Conservation (phyloP, 2,888 invertebrate species). For the Clistopyga incitator region DNA sequence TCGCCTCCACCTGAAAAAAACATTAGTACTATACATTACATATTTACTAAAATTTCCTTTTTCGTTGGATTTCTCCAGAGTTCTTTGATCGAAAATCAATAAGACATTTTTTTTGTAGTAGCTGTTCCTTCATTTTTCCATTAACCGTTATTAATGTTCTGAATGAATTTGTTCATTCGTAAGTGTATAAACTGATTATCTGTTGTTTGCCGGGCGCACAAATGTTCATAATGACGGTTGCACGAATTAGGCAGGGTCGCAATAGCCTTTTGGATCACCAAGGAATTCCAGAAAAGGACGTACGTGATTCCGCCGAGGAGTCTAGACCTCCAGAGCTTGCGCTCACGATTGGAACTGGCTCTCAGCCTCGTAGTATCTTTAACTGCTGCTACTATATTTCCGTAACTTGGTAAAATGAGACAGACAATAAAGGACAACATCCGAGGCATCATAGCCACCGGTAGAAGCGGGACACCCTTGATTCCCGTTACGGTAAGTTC, state of each 20-base stretch:
- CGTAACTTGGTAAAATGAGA: constrained; percentile 19
- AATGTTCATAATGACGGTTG: constrained; percentile 10
- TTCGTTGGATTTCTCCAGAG: too few relatives aligned
- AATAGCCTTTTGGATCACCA: constrained; percentile 51
- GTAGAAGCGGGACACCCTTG: constrained; percentile 52
- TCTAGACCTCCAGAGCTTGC: constrained; percentile 21
- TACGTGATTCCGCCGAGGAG: constrained; percentile 1
- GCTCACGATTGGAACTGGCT: constrained; percentile 49
- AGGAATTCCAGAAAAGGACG: constrained; percentile 54
- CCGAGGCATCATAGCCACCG: not conserved
- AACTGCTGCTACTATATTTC: not conserved
- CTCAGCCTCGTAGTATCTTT: constrained; percentile 37
- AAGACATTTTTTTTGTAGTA: too few relatives aligned
- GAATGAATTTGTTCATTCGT: too few relatives aligned
- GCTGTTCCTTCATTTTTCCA: too few relatives aligned
- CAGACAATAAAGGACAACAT: constrained; percentile 17
- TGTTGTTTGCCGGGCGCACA: not conserved
- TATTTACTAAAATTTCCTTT: too few relatives aligned
- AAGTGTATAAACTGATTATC: not conserved
- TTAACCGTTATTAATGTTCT: too few relatives aligned
- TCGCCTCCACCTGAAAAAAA: too few relatives aligned
- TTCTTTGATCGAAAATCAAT: too few relatives aligned
- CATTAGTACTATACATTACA: too few relatives aligned
- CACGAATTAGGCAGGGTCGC: constrained; percentile 1
- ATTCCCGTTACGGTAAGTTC: constrained; percentile 58